A percentile compares a stretch with the other conserved stretches of the same genome.
Conservation (phyloP, 2,888 invertebrate genomes). For the Hemistola chrysoprasaria region DNA sequence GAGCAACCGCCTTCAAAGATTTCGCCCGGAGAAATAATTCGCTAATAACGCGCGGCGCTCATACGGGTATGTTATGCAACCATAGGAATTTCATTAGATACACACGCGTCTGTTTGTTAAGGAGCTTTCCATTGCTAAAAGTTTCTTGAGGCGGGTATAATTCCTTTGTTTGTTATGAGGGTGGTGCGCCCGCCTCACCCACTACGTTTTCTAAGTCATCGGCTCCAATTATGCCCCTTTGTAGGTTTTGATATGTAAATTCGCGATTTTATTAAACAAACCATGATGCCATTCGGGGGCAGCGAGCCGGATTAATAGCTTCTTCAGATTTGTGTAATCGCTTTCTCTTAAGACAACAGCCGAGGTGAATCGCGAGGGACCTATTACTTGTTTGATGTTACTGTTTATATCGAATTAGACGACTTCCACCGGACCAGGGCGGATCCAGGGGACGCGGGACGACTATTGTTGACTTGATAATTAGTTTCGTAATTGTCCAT, state of each 20-base stretch:
- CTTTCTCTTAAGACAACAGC: constrained; percentile 80
- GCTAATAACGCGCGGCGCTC: constrained; percentile 77
- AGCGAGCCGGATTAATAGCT: constrained; percentile 81
- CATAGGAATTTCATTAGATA: constrained; percentile 83
- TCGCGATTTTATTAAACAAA: constrained; percentile 83
- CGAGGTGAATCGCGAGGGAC: constrained; percentile 64
- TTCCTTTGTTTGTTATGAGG: constrained; percentile 81
- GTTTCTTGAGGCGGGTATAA: constrained; percentile 83
- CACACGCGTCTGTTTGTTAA: constrained; percentile 82
- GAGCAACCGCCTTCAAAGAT: constrained; percentile 82
- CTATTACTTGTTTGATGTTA: constrained; percentile 54
- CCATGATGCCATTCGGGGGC: constrained; percentile 80
- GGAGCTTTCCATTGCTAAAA: constrained; percentile 83
- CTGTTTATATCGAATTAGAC: constrained; percentile 30
- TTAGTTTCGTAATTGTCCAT: constrained; percentile 16
- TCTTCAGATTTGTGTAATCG: constrained; percentile 82
- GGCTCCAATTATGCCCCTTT: constrained; percentile 83
- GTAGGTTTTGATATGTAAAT: constrained; percentile 83
- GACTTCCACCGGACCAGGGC: constrained; percentile 30
- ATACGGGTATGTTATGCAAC: constrained; percentile 80
- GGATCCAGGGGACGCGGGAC: constrained; percentile 3
- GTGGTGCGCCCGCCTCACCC: constrained; percentile 69
- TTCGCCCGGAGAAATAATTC: constrained; percentile 78
- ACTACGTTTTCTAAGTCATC: constrained; percentile 82
- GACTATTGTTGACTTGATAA: constrained; percentile 12